These are phyloP conservation scores for Synergus laeviventris DNA, from an alignment of 2,888 invertebrate genomes.

Conservation along the genomic window DNA sequence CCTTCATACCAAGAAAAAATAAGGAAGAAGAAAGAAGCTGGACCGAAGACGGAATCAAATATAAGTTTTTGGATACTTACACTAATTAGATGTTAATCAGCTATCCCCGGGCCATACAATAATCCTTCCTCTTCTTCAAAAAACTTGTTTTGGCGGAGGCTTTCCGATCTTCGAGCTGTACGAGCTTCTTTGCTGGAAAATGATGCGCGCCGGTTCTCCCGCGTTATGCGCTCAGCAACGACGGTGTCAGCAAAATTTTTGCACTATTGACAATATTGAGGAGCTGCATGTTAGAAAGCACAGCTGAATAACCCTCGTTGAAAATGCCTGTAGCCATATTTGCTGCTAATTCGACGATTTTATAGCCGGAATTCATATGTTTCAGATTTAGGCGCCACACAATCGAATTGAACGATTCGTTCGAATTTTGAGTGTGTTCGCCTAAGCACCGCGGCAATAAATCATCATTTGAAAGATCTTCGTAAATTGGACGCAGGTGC, in stretches of 20 bases:
- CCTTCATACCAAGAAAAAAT: not conserved
- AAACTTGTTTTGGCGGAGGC: not conserved
- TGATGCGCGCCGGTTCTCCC: slow-evolving; percentile 28
- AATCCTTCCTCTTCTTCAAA: no score
- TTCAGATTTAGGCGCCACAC: slow-evolving; percentile 36
- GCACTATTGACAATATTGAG: slow-evolving; percentile 42
- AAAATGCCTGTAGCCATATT: slow-evolving; percentile 36
- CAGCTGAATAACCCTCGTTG: slow-evolving; percentile 37
- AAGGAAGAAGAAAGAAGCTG: not conserved
- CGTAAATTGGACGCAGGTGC: not conserved
- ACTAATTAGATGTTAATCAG: no score
- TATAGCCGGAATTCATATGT: slow-evolving; percentile 27
- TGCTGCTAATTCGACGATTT: slow-evolving; percentile 39
- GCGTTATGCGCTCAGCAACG: slow-evolving; percentile 24
- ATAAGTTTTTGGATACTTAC: no score
- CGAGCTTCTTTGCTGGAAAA: slow-evolving; percentile 42
- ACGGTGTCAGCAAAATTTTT: slow-evolving; percentile 39
- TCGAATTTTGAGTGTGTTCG: slow-evolving; percentile 18
- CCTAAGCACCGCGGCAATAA: slow-evolving; percentile 31
- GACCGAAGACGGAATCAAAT: not conserved
- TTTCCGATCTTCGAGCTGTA: slow-evolving; percentile 42
- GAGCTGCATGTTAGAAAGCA: not conserved
- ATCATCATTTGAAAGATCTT: slow-evolving; percentile 15
- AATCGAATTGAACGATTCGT: slow-evolving; percentile 29
- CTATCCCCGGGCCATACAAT: no score